Conservation (phyloP, 2,113 vertebrate genomes). For the Murina feae region DNA sequence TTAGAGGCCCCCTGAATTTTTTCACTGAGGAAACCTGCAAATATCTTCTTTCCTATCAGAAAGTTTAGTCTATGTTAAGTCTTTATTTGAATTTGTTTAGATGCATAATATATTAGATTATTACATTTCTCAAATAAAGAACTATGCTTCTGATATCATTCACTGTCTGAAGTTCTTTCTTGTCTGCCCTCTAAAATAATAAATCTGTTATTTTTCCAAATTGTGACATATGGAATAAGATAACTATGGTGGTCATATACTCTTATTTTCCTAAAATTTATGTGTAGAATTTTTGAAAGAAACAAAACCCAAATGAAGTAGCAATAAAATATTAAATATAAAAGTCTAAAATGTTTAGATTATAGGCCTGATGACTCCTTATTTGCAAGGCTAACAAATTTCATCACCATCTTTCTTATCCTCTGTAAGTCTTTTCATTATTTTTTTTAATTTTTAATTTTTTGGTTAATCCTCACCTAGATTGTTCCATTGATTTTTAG, state of each 20-base stretch:
- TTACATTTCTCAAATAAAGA: neutral
- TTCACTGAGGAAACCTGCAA: constrained; percentile 62
- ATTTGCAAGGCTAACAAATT: constrained; percentile 21
- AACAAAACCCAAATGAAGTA: neutral
- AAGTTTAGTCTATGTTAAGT: constrained; percentile 54
- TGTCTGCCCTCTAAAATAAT: neutral
- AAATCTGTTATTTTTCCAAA: neutral
- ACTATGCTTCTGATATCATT: neutral
- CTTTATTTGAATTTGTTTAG: constrained; percentile 2
- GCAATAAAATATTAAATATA: neutral
- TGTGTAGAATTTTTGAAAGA: neutral
- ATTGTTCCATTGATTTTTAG: too few relatives aligned
- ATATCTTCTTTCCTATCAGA: constrained; percentile 49
- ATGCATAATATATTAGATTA: constrained; percentile 13
- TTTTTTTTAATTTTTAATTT: neutral
- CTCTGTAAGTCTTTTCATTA: constrained; percentile 32
- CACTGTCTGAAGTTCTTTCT: neutral
- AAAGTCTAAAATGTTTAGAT: neutral
- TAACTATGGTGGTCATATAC: neutral
- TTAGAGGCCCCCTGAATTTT: constrained; percentile 58
- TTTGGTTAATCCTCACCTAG: too few relatives aligned
- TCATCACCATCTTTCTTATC: constrained; percentile 5
- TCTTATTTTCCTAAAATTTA: constrained; percentile 11
- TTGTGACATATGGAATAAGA: neutral
- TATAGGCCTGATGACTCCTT: neutral